Evolutionary conservation across 1,140 invertebrate genomes (phyloP).

Genomic region (Drosophila kurseongensis): DNA sequence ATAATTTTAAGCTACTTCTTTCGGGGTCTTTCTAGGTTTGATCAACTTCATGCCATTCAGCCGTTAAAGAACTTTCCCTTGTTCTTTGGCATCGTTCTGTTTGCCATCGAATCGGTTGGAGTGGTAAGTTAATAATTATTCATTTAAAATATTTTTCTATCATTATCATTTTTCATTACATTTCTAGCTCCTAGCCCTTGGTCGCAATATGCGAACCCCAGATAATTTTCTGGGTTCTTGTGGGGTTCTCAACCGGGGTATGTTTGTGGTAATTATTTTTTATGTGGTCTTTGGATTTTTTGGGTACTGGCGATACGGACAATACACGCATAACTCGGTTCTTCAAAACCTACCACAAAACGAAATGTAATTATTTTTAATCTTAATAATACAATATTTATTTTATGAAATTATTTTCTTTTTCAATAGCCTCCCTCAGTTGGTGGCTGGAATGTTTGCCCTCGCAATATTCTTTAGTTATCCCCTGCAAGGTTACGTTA

Average conservation of each 20-base stretch:
- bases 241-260: constrained; percentile 55
- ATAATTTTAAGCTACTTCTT: constrained; percentile 35
- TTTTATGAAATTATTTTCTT: too few relatives aligned
- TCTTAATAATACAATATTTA: too few relatives aligned
- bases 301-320: constrained; percentile 58
- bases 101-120: constrained; percentile 54
- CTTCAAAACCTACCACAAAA: constrained; percentile 47
- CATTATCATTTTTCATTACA: background rate
- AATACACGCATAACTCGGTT: constrained; percentile 33
- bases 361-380: constrained; percentile 32
- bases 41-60: constrained; percentile 30
- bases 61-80: constrained; percentile 18
- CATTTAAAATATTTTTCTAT: background rate
- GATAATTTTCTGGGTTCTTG: constrained; percentile 42
- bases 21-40: constrained; percentile 31
- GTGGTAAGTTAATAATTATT: constrained; percentile 36
- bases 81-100: constrained; percentile 56
- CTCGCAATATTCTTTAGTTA: constrained; percentile 58
- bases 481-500: constrained; percentile 47
- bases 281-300: constrained; percentile 53
- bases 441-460: constrained; percentile 21
- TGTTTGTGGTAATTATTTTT: constrained; percentile 39
- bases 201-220: constrained; percentile 39
- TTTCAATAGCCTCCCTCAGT: constrained; percentile 26
- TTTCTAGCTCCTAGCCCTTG: constrained; percentile 38